Base-by-base conservation (phyloP, 2,888 invertebrate species). In the Lacanobia oleracea region DNA sequence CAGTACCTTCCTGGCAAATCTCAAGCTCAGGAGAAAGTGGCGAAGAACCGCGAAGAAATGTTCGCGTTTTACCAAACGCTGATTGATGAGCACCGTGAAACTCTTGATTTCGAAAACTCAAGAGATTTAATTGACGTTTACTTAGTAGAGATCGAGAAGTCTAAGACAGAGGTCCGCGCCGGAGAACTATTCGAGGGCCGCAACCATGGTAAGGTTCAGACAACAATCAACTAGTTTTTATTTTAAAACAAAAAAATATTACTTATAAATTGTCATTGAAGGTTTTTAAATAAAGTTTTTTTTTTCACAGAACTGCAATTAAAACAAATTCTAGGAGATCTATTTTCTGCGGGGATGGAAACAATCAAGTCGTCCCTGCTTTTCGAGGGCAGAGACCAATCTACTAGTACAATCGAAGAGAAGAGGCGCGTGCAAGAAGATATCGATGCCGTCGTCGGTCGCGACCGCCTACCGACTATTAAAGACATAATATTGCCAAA, bases 291-390 rank as follows among this genome's bases (percentile, higher is more conserved):
- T 57, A 48, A 50, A 45, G 10, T 5, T 33, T 0, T 33, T 57
- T 64, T 71, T 69, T 79, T 93, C 93, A 62, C 95, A 98, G 98
- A 99, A 96, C 97, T 98, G 68, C 99, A 99, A 94, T 97, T 99
- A 88, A 98, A 98, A 88, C 99, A 99, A 95, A 98, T 99, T 71
- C 97, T 99, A 87, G 98, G 98, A 21, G 99, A 99, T 91, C 96
- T 99, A 53, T 99, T 98, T 94, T 98, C 98, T 16, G 99, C 99
- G 67, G 99, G 99, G 37, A 98, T 99, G 98, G 99, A 99, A 93
- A 99, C 99, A 0, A 98, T 99, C 77, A 99, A 98, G 90, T 98
- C 98, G 16, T 98, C 98, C 0, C 93, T 99, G n/a, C n/a, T n/a
- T n/a, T n/a, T n/a, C n/a, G n/a, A n/a, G n/a, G n/a, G n/a, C n/a